A percentile compares a stretch with the other conserved stretches of the same genome.
Evolutionary conservation across 2,888 invertebrate species (phyloP).

Genomic region (Apomyelois bistriatella): DNA sequence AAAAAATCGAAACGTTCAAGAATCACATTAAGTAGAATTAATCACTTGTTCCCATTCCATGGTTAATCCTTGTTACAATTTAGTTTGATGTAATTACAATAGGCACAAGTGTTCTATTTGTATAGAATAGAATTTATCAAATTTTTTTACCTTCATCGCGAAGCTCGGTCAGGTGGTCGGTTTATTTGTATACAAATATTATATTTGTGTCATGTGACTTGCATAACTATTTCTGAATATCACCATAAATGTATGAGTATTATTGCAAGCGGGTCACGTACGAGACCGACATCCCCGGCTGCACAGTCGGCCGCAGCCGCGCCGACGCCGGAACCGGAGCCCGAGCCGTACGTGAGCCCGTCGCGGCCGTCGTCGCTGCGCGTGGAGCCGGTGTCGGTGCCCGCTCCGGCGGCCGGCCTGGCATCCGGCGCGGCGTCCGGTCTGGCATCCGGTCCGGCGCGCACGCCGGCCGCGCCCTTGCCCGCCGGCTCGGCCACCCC

Average conservation of each 20-base stretch:
- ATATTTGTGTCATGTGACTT: neutral
- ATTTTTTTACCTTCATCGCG: too few species aligned
- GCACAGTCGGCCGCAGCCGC: conserved; percentile 13
- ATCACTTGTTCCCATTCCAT: too few species aligned
- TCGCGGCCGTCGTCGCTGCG: conserved; percentile 36
- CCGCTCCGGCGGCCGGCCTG: conserved; percentile 17
- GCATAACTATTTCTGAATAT: neutral
- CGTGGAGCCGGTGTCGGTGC: conserved; percentile 26
- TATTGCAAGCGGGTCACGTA: neutral
- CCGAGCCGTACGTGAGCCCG: conserved; percentile 22
- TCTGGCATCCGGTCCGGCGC: conserved; percentile 26
- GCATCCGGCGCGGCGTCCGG: conserved; percentile 25
- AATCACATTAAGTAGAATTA: too few species aligned
- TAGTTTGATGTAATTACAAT: too few species aligned
- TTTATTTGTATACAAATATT: too few species aligned
- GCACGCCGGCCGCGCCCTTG: conserved; percentile 20
- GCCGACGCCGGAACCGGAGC: conserved; percentile 3
- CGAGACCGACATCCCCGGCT: conserved; percentile 15
- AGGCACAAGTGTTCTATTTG: too few species aligned
- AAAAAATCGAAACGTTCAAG: too few species aligned
- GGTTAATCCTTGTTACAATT: too few species aligned
- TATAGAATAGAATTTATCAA: too few species aligned
- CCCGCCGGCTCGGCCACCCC: conserved; percentile 32
- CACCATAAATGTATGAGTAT: too few species aligned
- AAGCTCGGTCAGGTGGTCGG: too few species aligned